Evolutionary conservation across 2,888 invertebrate genomes (phyloP).

Genomic region (Hemaris fuciformis): DNA sequence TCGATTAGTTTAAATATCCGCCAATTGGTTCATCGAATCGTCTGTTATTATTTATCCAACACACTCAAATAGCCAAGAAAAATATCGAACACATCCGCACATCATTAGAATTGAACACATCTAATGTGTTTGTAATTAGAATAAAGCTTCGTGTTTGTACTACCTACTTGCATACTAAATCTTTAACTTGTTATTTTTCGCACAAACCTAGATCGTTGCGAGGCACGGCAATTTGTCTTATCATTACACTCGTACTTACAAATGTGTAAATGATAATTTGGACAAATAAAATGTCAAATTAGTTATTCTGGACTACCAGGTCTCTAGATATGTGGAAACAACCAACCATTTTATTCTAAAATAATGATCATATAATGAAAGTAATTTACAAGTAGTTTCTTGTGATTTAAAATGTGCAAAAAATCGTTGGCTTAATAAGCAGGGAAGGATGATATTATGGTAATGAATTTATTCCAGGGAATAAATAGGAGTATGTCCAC

Average conservation of each 20-base stretch:
- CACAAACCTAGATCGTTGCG: neutral
- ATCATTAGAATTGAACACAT: neutral
- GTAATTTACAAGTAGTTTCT: no score
- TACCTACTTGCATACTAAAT: neutral
- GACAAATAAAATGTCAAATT: neutral
- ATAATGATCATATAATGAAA: no score
- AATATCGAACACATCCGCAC: slow-evolving; percentile 1
- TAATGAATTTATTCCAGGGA: no score
- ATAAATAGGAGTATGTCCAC: slow-evolving; percentile 38
- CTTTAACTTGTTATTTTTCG: neutral
- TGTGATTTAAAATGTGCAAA: no score
- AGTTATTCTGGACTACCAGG: neutral
- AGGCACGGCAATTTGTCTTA: neutral
- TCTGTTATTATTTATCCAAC: neutral
- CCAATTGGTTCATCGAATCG: slow-evolving; percentile 6
- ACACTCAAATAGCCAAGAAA: slow-evolving; percentile 3
- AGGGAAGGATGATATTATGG: no score
- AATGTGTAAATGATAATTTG: neutral
- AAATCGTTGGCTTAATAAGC: no score
- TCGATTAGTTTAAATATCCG: slow-evolving; percentile 3
- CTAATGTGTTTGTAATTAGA: neutral
- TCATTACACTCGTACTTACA: neutral
- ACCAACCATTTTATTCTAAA: no score
- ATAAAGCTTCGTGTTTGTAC: neutral
- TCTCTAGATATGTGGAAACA: neutral